phyloP scores from a whole-genome alignment of 2,797 vertebrate species.

The Enteromius mattozi region DNA sequence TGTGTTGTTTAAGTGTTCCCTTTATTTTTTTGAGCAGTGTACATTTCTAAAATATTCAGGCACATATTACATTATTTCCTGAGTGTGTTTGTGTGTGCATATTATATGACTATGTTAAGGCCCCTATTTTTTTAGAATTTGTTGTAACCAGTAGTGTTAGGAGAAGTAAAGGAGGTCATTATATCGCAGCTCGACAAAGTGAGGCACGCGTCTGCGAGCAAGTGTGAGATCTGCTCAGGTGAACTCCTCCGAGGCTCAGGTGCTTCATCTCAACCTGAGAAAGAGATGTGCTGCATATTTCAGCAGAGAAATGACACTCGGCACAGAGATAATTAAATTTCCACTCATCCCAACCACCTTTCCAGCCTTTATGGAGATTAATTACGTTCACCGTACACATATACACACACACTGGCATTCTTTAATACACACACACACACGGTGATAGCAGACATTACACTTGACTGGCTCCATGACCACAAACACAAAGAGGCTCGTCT shows the following conservation, averaged over 20 bases:
- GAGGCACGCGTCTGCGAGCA: not conserved
- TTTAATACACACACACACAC: constrained; percentile 17
- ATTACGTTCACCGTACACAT: constrained; percentile 87
- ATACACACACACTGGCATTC: constrained; percentile 30
- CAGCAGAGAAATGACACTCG: constrained; percentile 80
- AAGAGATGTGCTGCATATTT: constrained; percentile 83
- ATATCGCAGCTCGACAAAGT: not conserved
- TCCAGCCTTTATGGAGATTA: constrained; percentile 97
- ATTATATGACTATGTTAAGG: too few species aligned
- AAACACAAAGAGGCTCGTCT: constrained; percentile 51
- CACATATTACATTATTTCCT: not conserved
- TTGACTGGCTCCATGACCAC: constrained; percentile 57
- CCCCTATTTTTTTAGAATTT: not conserved
- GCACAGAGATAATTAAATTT: constrained; percentile 92
- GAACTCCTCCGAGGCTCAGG: constrained; percentile 84
- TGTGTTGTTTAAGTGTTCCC: too few species aligned
- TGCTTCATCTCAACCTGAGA: constrained; percentile 96
- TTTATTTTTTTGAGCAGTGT: not conserved
- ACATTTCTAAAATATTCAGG: not conserved
- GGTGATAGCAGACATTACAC: constrained; percentile 45
- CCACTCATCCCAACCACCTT: constrained; percentile 91
- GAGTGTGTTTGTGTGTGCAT: not conserved
- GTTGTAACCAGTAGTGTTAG: not conserved
- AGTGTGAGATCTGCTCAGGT: not conserved
- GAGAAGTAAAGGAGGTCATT: not conserved